A percentile compares a stretch with the other conserved stretches of the same genome.
These are phyloP conservation scores for Polyploca ridens DNA, from an alignment of 2,888 invertebrate genomes.

Conservation along the genomic window DNA sequence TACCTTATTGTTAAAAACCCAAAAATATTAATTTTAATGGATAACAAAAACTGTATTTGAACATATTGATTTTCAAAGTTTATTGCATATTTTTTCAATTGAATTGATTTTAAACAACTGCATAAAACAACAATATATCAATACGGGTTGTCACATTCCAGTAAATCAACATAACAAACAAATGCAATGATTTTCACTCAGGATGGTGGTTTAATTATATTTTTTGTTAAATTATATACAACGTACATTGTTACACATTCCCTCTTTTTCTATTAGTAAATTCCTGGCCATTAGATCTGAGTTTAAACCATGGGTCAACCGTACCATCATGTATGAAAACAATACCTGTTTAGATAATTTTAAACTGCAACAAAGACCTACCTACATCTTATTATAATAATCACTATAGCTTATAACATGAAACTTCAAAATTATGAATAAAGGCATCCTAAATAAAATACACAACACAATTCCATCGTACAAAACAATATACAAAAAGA, in stretches of 20 bases:
- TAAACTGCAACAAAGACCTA: background rate
- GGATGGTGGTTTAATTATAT: too few species aligned
- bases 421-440: background rate
- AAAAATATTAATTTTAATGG: background rate
- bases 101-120: background rate
- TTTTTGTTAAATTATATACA: too few species aligned
- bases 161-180: background rate
- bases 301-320: too few species aligned
- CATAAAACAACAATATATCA: background rate
- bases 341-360: background rate
- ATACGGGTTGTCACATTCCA: background rate
- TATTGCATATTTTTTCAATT: background rate
- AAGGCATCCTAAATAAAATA: background rate
- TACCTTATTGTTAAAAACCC: background rate
- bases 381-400: background rate
- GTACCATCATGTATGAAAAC: too few species aligned
- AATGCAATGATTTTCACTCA: too few species aligned
- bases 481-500: background rate
- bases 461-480: background rate
- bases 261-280: too few species aligned
- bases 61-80: background rate
- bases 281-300: too few species aligned
- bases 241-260: too few species aligned
- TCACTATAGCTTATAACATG: background rate
- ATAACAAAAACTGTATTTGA: background rate